Evolutionary conservation across 2,797 vertebrate genomes (phyloP).

Genomic region (Schizopygopsis malacanthus): DNA sequence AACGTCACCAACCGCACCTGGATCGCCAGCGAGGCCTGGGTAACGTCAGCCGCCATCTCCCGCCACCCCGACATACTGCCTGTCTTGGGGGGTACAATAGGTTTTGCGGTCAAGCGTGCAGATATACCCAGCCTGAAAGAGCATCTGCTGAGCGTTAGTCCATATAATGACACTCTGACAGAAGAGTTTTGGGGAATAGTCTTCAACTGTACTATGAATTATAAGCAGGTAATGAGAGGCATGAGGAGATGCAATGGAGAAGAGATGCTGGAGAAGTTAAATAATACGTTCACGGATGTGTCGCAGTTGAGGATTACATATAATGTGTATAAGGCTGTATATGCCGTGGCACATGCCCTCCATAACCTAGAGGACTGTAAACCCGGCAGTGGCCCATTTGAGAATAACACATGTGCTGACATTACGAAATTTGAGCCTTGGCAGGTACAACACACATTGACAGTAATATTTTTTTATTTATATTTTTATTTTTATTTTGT

Average conservation of each 20-base stretch:
- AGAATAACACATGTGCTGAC: slow-evolving; percentile 70
- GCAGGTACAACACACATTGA: slow-evolving; percentile 76
- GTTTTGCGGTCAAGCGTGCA: slow-evolving; percentile 81
- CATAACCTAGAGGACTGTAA: slow-evolving; percentile 80
- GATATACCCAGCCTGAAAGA: slow-evolving; percentile 78
- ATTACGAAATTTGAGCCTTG: slow-evolving; percentile 84
- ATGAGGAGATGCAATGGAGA: slow-evolving; percentile 73
- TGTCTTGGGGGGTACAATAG: slow-evolving; percentile 81
- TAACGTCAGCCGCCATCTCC: slow-evolving; percentile 83
- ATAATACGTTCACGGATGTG: slow-evolving; percentile 84
- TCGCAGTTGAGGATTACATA: slow-evolving; percentile 86
- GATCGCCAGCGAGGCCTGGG: slow-evolving; percentile 88
- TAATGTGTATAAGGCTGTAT: slow-evolving; percentile 87
- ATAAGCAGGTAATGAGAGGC: slow-evolving; percentile 59
- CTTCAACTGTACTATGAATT: slow-evolving; percentile 84
- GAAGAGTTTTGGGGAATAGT: slow-evolving; percentile 87
- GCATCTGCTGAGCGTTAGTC: slow-evolving; percentile 79
- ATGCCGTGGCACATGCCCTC: slow-evolving; percentile 83
- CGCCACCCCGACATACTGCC: slow-evolving; percentile 74
- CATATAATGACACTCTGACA: slow-evolving; percentile 77
- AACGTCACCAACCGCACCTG: slow-evolving; percentile 86
- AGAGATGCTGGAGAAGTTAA: slow-evolving; percentile 75
- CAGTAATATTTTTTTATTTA: not conserved
- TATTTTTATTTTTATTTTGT: not conserved
- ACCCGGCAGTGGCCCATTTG: slow-evolving; percentile 75